Evolutionary conservation across 2,888 invertebrate genomes (phyloP).

Genomic region (Apoda limacodes): DNA sequence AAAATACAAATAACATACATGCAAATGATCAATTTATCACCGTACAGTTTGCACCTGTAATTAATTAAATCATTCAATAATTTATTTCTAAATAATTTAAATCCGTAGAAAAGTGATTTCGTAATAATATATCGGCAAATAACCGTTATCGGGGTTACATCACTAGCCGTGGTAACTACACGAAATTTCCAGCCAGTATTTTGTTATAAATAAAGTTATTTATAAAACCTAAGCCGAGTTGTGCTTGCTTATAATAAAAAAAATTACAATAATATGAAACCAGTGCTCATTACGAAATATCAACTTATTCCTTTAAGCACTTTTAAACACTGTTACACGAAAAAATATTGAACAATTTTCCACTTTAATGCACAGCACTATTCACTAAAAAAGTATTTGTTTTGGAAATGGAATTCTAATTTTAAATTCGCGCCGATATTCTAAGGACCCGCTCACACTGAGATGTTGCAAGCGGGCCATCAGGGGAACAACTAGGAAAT

Average conservation of each 20-base stretch:
- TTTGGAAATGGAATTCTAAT: conserved; percentile 20
- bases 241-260: conserved; percentile 21
- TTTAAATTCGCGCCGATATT: conserved; percentile 51
- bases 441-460: conserved; percentile 62
- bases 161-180: too few relatives aligned
- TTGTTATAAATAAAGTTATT: too few relatives aligned
- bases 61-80: too few relatives aligned
- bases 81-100: too few relatives aligned
- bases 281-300: conserved; percentile 23
- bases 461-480: conserved; percentile 62
- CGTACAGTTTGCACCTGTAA: too few relatives aligned
- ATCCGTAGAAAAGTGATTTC: too few relatives aligned
- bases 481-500: conserved; percentile 65
- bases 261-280: conserved; percentile 19
- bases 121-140: too few relatives aligned
- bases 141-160: too few relatives aligned
- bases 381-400: conserved; percentile 22
- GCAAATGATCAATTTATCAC: too few relatives aligned
- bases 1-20: too few relatives aligned
- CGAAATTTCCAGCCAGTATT: conserved; percentile 1
- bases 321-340: conserved; percentile 24
- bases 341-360: conserved; percentile 26
- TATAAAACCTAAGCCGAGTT: too few relatives aligned
- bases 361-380: conserved; percentile 18
- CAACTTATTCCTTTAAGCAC: conserved; percentile 13